Conservation (phyloP, 2,888 invertebrate genomes). For the Himalopsyche anomala region DNA sequence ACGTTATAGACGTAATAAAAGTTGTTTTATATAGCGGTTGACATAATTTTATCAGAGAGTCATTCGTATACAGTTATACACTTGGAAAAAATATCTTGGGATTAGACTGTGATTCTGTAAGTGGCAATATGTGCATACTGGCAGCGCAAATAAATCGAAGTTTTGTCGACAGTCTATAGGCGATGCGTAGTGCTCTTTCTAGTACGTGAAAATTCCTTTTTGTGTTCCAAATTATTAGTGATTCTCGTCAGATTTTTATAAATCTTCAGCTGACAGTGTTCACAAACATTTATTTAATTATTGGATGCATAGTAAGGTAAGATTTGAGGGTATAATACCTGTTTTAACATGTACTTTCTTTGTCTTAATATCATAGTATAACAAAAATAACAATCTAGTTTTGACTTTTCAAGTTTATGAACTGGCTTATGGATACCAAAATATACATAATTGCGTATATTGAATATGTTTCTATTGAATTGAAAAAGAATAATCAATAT, state of each 20-base stretch:
- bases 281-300: conserved; percentile 20
- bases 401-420: not conserved
- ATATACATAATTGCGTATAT: not conserved
- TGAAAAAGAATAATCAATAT: conserved; percentile 58
- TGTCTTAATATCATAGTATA: conserved; percentile 23
- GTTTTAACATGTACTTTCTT: conserved; percentile 39
- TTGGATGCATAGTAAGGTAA: conserved; percentile 61
- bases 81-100: conserved; percentile 5
- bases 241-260: conserved; percentile 52
- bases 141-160: conserved; percentile 64
- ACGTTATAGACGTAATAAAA: conserved; percentile 17
- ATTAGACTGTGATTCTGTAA: conserved; percentile 47
- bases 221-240: conserved; percentile 53
- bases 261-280: conserved; percentile 51
- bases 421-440: not conserved
- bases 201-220: conserved; percentile 53
- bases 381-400: conserved; percentile 46
- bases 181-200: conserved; percentile 51
- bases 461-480: conserved; percentile 45
- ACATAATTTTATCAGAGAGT: not conserved
- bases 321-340: conserved; percentile 20
- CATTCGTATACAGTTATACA: not conserved
- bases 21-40: not conserved
- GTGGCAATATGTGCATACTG: conserved; percentile 58
- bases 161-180: conserved; percentile 51